Evolutionary conservation across 35 echinoderm and acorn worm species (phyloP), one percentile per base, ranked within the genome.

Genomic region (Patiria miniata): DNA sequence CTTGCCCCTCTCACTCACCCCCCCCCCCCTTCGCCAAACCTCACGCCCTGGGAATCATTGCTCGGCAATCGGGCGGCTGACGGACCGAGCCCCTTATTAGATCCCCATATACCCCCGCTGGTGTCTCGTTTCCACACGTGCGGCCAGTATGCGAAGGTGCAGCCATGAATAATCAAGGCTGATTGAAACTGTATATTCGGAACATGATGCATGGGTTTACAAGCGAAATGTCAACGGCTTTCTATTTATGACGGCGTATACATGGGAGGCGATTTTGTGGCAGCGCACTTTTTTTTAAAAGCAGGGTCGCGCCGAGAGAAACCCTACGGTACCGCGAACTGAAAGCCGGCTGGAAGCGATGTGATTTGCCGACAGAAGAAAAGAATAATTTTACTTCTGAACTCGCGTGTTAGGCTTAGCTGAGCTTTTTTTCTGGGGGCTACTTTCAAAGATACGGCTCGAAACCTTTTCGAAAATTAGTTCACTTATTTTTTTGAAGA

Each of bases 61-160:
- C 65, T 34, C 26, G 65, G 65, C 65, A 73, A 14, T 73, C 65
- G 65, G 23, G 57, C 17, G 14, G 26, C 65, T 47, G 42, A 47
- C 12, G 42, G 42, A 47, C 4, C 42, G 42, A 12, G n/a, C n/a
- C 10, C 19, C 65, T 26, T 73, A 73, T 30, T 34, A 22, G 65
- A 34, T 73, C 65, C 65, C 26, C 26, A 26, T 73, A 73, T 26
- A 47, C 19, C 19, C 58, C 65, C 65, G 65, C 65, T 30, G 65
- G 65, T 73, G 65, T 34, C 65, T 73, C 65, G 65, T 73, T 32
- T 36, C 65, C 65, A 73, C 65, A 73, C 65, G 65, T 73, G 65
- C 65, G 65, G 19, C 65, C 34, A 73, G 65, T 73, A 73, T 73
- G 65, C 34, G 34, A 23, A 73, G 65, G 65, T 73, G 26, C 65